Percentiles rank a stretch among this genome's conserved stretches.
phyloP scores from a whole-genome alignment of 1,140 invertebrate species.

The Drosophila orena region DNA sequence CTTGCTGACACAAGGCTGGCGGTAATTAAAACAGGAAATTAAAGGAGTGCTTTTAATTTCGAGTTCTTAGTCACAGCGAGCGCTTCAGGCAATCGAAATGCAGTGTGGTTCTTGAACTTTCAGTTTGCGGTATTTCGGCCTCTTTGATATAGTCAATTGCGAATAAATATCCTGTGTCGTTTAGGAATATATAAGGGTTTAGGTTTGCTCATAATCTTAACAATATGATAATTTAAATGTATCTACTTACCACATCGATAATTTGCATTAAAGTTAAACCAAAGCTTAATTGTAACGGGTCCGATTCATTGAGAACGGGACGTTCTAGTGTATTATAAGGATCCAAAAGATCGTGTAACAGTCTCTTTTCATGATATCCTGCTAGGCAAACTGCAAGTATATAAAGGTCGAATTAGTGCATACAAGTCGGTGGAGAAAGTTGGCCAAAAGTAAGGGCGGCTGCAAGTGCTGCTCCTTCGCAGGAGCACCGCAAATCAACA shows the following conservation, averaged over 20 bases:
- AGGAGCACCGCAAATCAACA: conserved; percentile 76
- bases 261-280: conserved; percentile 99
- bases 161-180: too few species aligned
- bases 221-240: background rate
- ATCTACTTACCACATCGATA: conserved; percentile 98
- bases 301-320: conserved; percentile 98
- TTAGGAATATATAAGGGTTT: too few species aligned
- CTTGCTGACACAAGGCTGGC: background rate
- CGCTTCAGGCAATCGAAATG: background rate
- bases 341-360: conserved; percentile 96
- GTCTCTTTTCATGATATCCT: conserved; percentile 96
- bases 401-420: conserved; percentile 52
- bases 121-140: too few species aligned
- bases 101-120: too few species aligned
- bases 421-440: conserved; percentile 19
- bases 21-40: conserved; percentile 3
- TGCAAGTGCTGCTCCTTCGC: conserved; percentile 56
- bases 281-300: conserved; percentile 97
- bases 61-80: conserved; percentile 1
- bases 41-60: conserved; percentile 1
- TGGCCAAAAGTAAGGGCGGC: conserved; percentile 12
- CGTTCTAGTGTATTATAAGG: conserved; percentile 98
- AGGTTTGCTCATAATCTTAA: background rate
- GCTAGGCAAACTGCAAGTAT: conserved; percentile 89
- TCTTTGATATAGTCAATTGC: too few species aligned